Evolutionary conservation across 2,113 vertebrate genomes (phyloP), one percentile per base, ranked within the genome.

Genomic region (Aegithalos caudatus): DNA sequence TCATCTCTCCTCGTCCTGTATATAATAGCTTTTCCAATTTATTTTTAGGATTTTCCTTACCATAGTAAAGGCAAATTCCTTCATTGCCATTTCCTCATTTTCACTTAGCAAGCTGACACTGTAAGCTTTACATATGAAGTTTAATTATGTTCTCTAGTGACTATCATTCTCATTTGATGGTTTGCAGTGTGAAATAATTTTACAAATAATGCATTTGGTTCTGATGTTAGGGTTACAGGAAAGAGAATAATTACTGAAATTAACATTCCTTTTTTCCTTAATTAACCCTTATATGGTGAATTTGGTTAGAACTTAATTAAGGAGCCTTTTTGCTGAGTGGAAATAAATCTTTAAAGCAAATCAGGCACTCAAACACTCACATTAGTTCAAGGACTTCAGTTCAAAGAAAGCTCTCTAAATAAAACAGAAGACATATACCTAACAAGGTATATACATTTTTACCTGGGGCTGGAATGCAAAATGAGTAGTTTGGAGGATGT

Each of bases 31-130:
- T 76, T 95, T 93, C 42, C 37, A 78, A 87, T 74, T 73, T 90
- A 91, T 93, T 94, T 92, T 93, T 93, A 81, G 70, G 53, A 85
- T 71, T 79, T 92, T 69, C 66, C 79, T 94, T 78, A 86, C 73
- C 51, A 24, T 23, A 78, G 58, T 58, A 79, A 89, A 93, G 84
- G 12, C n/a, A 92, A 88, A 93, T 83, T 89, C 33, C 58, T 78
- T 66, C 7, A 1, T 33, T 95, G 29, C 33, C 88, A 5, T 72
- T 86, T 87, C 57, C 19, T 60, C 17, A 8, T 24, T 86, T 90
- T 76, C 70, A 73, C 51, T 85, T 38, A 71, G 64, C 79, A 24
- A 86, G 25, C 19, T 66, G 81, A 79, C 66, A 72, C 20, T 4
- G 0, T 65, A 79, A 60, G 48, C 57, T 60, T 90, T 76, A 83